Percentiles rank a stretch among this genome's conserved stretches.
These are phyloP conservation scores for Drosophila prostipennis DNA, from an alignment of 2,888 invertebrate genomes.

Conservation along the genomic window DNA sequence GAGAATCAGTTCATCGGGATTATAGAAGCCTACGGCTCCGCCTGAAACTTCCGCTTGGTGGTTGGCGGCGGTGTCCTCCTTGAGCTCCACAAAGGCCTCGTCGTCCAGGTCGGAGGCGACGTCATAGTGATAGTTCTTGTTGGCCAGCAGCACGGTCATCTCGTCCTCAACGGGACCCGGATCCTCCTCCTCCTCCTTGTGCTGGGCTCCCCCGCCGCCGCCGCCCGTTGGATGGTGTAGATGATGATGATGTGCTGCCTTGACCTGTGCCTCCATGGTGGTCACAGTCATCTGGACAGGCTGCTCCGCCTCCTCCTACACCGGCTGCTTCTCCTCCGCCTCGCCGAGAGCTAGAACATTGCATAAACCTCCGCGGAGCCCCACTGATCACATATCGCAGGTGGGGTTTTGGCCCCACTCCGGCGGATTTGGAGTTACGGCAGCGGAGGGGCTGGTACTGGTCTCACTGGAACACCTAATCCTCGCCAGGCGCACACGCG, in stretches of 20 bases:
- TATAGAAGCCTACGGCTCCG: conserved; percentile 2
- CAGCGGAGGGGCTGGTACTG: background rate
- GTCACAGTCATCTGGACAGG: conserved; percentile 81
- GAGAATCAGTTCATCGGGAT: conserved; percentile 6
- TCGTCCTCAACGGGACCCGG: conserved; percentile 61
- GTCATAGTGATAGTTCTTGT: conserved; percentile 80
- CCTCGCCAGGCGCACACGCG: conserved; percentile 7
- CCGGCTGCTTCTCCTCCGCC: conserved; percentile 31
- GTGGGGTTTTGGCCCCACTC: conserved; percentile 10
- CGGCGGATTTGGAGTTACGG: conserved; percentile 12
- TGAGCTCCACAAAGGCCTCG: conserved; percentile 52
- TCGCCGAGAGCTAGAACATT: conserved; percentile 69
- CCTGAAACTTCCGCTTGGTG: background rate
- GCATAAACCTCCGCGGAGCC: conserved; percentile 64
- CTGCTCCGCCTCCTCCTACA: conserved; percentile 15
- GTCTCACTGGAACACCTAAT: background rate
- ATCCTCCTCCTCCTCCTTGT: conserved; percentile 43
- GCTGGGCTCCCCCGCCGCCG: conserved; percentile 54
- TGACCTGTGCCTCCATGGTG: conserved; percentile 81
- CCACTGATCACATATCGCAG: conserved; percentile 62
- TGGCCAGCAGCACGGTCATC: conserved; percentile 73
- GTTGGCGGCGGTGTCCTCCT: conserved; percentile 6
- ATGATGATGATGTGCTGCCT: conserved; percentile 71
- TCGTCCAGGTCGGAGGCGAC: conserved; percentile 74
- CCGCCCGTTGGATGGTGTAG: conserved; percentile 22